Percentiles rank a stretch among this genome's conserved stretches.
Conservation (phyloP, 2,888 invertebrate species). For the Watsonalla cultraria region DNA sequence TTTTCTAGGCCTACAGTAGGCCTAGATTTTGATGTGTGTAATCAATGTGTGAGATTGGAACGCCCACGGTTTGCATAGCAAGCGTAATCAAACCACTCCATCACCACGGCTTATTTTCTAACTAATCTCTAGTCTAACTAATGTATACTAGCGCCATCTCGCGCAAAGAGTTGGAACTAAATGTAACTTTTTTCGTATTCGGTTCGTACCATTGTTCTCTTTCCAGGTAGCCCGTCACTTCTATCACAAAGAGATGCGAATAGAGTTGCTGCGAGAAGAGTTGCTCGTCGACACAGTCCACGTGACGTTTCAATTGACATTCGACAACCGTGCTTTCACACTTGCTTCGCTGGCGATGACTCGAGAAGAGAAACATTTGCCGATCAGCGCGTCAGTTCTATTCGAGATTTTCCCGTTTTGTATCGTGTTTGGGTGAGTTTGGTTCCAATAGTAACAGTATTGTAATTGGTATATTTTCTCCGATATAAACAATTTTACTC, state of each 20-base stretch:
- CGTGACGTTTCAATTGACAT: constrained; percentile 95
- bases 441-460: background rate
- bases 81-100: too few relatives aligned
- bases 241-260: constrained; percentile 96
- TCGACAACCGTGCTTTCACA: constrained; percentile 95
- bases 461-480: too few relatives aligned
- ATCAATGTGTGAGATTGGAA: too few relatives aligned
- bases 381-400: constrained; percentile 92
- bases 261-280: constrained; percentile 93
- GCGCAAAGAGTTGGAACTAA: too few relatives aligned
- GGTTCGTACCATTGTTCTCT: background rate
- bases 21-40: too few relatives aligned
- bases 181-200: too few relatives aligned
- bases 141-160: too few relatives aligned
- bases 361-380: constrained; percentile 91
- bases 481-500: too few relatives aligned
- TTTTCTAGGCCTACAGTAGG: too few relatives aligned
- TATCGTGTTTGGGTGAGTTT: constrained; percentile 93
- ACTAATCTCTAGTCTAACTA: too few relatives aligned
- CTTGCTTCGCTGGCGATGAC: constrained; percentile 91
- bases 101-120: too few relatives aligned
- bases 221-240: constrained; percentile 91
- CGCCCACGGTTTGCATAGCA: too few relatives aligned
- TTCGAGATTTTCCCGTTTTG: constrained; percentile 99
- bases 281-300: constrained; percentile 93